A percentile compares a stretch with the other conserved stretches of the same genome.
Evolutionary conservation across 2,888 invertebrate species (phyloP).

Genomic region (Tetragonula carbonaria): DNA sequence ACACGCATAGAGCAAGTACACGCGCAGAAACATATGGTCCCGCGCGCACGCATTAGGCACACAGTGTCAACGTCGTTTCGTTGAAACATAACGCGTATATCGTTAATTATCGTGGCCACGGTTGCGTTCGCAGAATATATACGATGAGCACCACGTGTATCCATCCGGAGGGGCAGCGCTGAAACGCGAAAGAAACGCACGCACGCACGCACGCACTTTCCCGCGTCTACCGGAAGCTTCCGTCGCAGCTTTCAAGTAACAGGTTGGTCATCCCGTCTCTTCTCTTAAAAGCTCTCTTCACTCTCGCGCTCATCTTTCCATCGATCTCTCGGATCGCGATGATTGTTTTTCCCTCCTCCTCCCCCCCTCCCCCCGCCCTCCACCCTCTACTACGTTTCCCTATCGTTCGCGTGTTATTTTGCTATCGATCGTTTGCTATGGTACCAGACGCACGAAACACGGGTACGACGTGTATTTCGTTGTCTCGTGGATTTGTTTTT

Average conservation of each 20-base stretch:
- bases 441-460: too few relatives aligned
- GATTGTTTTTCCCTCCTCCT: background rate
- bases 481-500: too few relatives aligned
- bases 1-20: background rate
- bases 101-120: conserved; percentile 14
- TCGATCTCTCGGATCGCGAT: conserved; percentile 1
- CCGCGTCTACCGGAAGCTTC: conserved; percentile 36
- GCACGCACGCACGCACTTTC: conserved; percentile 34
- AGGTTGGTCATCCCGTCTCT: conserved; percentile 79
- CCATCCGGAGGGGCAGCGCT: conserved; percentile 45
- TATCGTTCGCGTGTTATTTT: background rate
- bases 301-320: conserved; percentile 41
- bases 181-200: conserved; percentile 16
- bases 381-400: too few relatives aligned
- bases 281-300: conserved; percentile 45
- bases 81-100: background rate
- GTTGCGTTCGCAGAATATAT: conserved; percentile 25
- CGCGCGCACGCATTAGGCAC: background rate
- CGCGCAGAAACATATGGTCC: conserved; percentile 15
- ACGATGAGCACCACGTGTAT: conserved; percentile 63
- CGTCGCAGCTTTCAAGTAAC: conserved; percentile 74
- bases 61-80: background rate
- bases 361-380: too few relatives aligned
- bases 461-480: too few relatives aligned
- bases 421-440: too few relatives aligned